phyloP scores from a whole-genome alignment of 2,113 vertebrate genomes.

The Pelecanus crispus region DNA sequence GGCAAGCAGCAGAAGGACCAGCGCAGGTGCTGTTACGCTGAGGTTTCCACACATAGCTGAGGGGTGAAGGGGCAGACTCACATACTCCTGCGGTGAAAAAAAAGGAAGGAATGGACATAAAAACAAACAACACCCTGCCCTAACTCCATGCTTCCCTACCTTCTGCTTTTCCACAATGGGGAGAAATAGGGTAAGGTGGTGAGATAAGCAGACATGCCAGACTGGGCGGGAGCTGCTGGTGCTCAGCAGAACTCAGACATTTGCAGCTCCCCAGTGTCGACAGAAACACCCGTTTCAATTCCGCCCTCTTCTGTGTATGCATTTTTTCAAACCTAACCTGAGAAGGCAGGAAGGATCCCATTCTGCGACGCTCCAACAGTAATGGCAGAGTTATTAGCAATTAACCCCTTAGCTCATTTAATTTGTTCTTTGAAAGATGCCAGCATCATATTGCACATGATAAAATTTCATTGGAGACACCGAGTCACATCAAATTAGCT shows the following conservation, averaged over 20 bases:
- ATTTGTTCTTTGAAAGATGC: constrained; percentile 43
- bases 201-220: not conserved
- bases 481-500: constrained; percentile 38
- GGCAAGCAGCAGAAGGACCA: not conserved
- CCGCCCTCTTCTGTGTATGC: not conserved
- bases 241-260: not conserved
- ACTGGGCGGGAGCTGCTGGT: not conserved
- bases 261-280: not conserved
- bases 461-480: constrained; percentile 14
- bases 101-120: not conserved
- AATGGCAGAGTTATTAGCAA: constrained; percentile 7
- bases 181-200: not conserved
- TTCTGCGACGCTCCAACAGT: not conserved
- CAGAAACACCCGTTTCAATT: not conserved
- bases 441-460: not conserved
- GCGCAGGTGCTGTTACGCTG: not conserved
- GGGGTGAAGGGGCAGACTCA: not conserved
- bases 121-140: not conserved
- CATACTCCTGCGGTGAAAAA: not conserved
- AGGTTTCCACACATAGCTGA: not conserved
- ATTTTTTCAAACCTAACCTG: not conserved
- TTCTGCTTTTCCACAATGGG: not conserved
- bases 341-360: not conserved
- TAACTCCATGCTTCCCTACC: not conserved
- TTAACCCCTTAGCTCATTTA: constrained; percentile 61